phyloP scores from a whole-genome alignment of 2,797 vertebrate genomes.

The Cygnus olor region DNA sequence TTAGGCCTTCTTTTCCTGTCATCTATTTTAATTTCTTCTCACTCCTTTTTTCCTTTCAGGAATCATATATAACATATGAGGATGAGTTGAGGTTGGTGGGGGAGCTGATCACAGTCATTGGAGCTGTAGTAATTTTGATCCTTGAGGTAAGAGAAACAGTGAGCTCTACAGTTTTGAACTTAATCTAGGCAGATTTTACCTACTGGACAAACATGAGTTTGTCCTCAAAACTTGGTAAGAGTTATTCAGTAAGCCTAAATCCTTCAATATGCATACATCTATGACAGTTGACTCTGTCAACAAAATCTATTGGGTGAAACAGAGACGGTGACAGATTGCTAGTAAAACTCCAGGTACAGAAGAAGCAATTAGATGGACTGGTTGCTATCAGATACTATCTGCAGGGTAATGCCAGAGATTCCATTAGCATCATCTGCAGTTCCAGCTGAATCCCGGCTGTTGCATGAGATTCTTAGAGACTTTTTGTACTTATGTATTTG shows the following conservation, averaged over 20 bases:
- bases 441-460: neutral
- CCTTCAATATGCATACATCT: neutral
- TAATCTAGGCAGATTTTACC: neutral
- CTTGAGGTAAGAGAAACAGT: slow-evolving; percentile 85
- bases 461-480: neutral
- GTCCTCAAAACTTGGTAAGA: neutral
- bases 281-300: neutral
- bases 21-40: neutral
- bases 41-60: slow-evolving; percentile 75
- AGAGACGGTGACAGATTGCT: neutral
- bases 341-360: neutral
- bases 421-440: neutral
- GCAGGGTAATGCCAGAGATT: neutral
- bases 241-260: neutral
- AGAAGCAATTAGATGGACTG: neutral
- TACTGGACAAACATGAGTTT: neutral
- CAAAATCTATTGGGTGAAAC: neutral
- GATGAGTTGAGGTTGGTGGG: slow-evolving; percentile 89
- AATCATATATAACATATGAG: slow-evolving; percentile 86
- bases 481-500: neutral
- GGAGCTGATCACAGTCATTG: slow-evolving; percentile 90
- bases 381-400: neutral
- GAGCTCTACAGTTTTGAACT: neutral
- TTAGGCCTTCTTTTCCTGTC: neutral
- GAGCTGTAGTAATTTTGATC: slow-evolving; percentile 89